A percentile compares a stretch with the other conserved stretches of the same genome.
These are phyloP conservation scores for Podabrus alpinus DNA, from an alignment of 2,888 invertebrate species.

Conservation along the genomic window DNA sequence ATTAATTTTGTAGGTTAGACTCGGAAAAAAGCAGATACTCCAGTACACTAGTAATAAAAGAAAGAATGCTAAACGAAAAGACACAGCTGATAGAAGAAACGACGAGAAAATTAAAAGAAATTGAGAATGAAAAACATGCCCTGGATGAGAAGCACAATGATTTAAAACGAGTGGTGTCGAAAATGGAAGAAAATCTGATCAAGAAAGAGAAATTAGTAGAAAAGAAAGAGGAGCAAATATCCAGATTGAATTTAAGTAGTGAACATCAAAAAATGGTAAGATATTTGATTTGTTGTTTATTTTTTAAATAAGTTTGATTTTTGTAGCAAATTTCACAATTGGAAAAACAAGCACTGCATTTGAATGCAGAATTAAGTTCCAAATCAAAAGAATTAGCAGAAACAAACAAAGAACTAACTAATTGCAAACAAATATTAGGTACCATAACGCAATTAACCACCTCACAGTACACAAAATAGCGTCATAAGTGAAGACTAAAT, in stretches of 20 bases:
- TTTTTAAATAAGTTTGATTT: slow-evolving; percentile 3
- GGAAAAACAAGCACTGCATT: slow-evolving; percentile 39
- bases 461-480: slow-evolving; percentile 6
- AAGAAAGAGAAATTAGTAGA: slow-evolving; percentile 46
- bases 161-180: slow-evolving; percentile 41
- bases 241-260: slow-evolving; percentile 40
- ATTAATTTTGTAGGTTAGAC: slow-evolving; percentile 33
- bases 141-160: slow-evolving; percentile 43
- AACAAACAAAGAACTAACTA: slow-evolving; percentile 39
- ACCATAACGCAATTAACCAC: slow-evolving; percentile 48
- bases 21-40: slow-evolving; percentile 38
- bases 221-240: slow-evolving; percentile 45
- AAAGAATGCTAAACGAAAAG: slow-evolving; percentile 39
- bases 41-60: slow-evolving; percentile 37
- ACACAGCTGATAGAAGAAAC: slow-evolving; percentile 34
- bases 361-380: slow-evolving; percentile 33
- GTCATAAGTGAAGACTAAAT: background rate
- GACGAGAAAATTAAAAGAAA: slow-evolving; percentile 34
- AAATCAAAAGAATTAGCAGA: slow-evolving; percentile 43
- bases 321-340: slow-evolving; percentile 45
- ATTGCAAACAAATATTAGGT: slow-evolving; percentile 45
- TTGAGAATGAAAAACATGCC: slow-evolving; percentile 32
- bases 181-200: slow-evolving; percentile 47
- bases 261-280: slow-evolving; percentile 45
- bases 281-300: background rate